These are phyloP conservation scores for Athalia circularis DNA, from an alignment of 2,888 invertebrate genomes.

Conservation along the genomic window DNA sequence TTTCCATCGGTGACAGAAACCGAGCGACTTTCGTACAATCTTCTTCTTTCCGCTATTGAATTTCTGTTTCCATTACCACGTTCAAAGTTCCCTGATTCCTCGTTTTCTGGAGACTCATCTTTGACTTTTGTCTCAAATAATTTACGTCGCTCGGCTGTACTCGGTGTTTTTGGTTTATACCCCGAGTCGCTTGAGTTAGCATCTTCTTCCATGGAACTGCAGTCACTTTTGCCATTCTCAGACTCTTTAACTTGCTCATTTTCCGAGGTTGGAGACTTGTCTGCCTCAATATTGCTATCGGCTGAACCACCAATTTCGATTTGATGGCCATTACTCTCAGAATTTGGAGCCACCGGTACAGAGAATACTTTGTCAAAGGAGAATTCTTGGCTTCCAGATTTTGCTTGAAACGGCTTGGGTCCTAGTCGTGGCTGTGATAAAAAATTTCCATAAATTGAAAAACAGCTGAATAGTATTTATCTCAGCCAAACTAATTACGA, in stretches of 20 bases:
- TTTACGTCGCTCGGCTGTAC: slow-evolving; percentile 88
- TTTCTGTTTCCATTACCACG: slow-evolving; percentile 80
- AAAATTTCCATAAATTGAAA: slow-evolving; percentile 45
- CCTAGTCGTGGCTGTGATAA: slow-evolving; percentile 85
- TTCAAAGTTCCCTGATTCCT: slow-evolving; percentile 76
- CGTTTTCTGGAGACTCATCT: slow-evolving; percentile 77
- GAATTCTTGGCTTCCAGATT: slow-evolving; percentile 83
- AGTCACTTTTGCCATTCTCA: slow-evolving; percentile 79
- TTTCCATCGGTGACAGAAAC: slow-evolving; percentile 81
- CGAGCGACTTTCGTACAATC: slow-evolving; percentile 86
- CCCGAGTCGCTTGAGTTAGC: slow-evolving; percentile 80
- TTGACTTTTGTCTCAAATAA: slow-evolving; percentile 78
- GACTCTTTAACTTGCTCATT: slow-evolving; percentile 67
- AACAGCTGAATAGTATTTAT: not conserved
- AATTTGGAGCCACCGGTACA: slow-evolving; percentile 83
- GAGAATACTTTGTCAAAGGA: slow-evolving; percentile 89
- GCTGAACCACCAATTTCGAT: slow-evolving; percentile 65
- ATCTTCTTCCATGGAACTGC: slow-evolving; percentile 79
- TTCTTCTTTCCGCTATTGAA: slow-evolving; percentile 86
- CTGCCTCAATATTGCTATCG: slow-evolving; percentile 58
- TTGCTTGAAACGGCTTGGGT: slow-evolving; percentile 90
- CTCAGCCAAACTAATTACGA: not conserved
- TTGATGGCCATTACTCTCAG: slow-evolving; percentile 68
- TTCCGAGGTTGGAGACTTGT: slow-evolving; percentile 64
- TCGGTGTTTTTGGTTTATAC: slow-evolving; percentile 84